Evolutionary conservation across 2,888 invertebrate species (phyloP).

Genomic region (Anthrax anthrax): DNA sequence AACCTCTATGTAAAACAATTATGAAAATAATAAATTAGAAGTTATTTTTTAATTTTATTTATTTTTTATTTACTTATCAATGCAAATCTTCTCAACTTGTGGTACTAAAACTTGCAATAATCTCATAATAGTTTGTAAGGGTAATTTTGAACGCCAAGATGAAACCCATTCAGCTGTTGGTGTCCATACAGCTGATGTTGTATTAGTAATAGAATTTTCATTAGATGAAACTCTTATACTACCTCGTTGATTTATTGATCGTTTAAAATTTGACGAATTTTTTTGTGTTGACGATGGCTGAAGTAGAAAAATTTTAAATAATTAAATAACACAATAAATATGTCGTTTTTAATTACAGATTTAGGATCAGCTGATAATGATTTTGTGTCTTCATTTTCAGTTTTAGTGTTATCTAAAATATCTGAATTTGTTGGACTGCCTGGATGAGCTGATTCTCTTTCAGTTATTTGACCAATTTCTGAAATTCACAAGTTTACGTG

Average conservation of each 20-base stretch:
- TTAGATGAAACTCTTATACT: slow-evolving; percentile 42
- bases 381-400: background rate
- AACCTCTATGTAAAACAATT: slow-evolving; percentile 50
- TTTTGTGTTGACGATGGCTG: slow-evolving; percentile 7
- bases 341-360: too few species aligned
- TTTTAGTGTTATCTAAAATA: background rate
- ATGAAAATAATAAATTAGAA: background rate
- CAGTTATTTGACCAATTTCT: slow-evolving; percentile 86
- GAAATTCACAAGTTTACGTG: slow-evolving; percentile 2
- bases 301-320: background rate
- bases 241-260: slow-evolving; percentile 39
- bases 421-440: slow-evolving; percentile 18
- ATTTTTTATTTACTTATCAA: slow-evolving; percentile 69
- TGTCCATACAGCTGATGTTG: slow-evolving; percentile 44
- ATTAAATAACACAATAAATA: background rate
- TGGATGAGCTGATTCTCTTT: slow-evolving; percentile 83
- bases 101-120: slow-evolving; percentile 96
- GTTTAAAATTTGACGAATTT: slow-evolving; percentile 12
- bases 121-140: slow-evolving; percentile 97
- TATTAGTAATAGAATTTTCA: slow-evolving; percentile 6
- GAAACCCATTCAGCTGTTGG: slow-evolving; percentile 92
- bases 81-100: slow-evolving; percentile 99
- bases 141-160: slow-evolving; percentile 92
- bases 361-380: too few species aligned
- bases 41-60: background rate